Base-by-base conservation (phyloP, 2,797 vertebrate genomes). In the Trachurus trachurus region DNA sequence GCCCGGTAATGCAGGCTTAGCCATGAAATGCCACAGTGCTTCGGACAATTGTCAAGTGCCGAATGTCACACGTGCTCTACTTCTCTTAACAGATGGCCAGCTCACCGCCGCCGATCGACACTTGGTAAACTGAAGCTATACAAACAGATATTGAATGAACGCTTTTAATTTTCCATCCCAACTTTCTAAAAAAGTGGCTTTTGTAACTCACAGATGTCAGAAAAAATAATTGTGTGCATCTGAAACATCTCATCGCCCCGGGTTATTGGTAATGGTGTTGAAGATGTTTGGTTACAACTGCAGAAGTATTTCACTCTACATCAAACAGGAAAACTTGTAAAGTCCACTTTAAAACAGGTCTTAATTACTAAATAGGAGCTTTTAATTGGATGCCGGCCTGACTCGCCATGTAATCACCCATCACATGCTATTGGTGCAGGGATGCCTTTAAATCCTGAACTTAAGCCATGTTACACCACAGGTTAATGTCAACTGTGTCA, bases 281-380 rank as follows among this genome's bases (percentile, higher is more conserved):
- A 17, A 21, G 47, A 47, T 9, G 16, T 65, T 40, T 29, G 39
- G 16, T 45, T 19, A 11, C 6, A 5, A 2, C 17, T 70, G 19
- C 29, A 66, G 9, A 40, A 1, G 40, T 58, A 6, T 69, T 40
- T 71, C 11, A 17, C 16, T 65, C 34, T n/a, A n/a, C 44, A 29
- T 68, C 47, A 74, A 62, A 71, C 44, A 7, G 47, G n/a, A 52
- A 66, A 83, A 77, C 47, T 69, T 61, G 47, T 60, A 26, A 71
- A 72, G 60, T 83, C 76, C 66, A 76, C 71, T 87, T 82, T 81
- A 88, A 90, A 69, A 63, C 71, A 79, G 66, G 76, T 85, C 81
- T 86, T 85, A 87, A 93, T 94, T 91, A 92, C 78, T 84, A 79
- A 92, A 85, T 81, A 82, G 88, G 83, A 92, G 81, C 80, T 86